These are phyloP conservation scores for Coregonus ussuriensis DNA, from an alignment of 2,797 vertebrate genomes.

Conservation along the genomic window DNA sequence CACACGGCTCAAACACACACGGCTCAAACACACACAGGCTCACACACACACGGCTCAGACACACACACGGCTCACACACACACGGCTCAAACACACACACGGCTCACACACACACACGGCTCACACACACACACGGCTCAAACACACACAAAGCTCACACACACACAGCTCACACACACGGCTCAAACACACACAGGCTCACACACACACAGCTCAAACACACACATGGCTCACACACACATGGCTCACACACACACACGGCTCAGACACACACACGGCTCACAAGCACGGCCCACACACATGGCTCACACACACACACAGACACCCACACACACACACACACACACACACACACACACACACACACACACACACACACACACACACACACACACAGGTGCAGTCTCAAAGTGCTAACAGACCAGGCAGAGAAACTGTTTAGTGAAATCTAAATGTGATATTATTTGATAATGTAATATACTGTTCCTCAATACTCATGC, in stretches of 20 bases:
- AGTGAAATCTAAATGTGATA: slow-evolving; percentile 35
- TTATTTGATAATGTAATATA: slow-evolving; percentile 52
- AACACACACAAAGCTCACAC: slow-evolving; percentile 9
- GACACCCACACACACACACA: slow-evolving; percentile 20
- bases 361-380: slow-evolving; percentile 11
- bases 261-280: slow-evolving; percentile 32
- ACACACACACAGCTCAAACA: too few relatives aligned
- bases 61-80: too few relatives aligned
- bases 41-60: neutral
- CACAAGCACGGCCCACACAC: neutral
- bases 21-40: neutral
- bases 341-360: slow-evolving; percentile 13
- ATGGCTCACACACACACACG: neutral
- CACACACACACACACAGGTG: slow-evolving; percentile 21
- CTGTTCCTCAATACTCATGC: slow-evolving; percentile 32
- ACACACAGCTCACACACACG: neutral
- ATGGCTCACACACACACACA: slow-evolving; percentile 10
- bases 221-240: too few relatives aligned
- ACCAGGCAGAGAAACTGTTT: neutral
- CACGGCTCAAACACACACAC: too few relatives aligned
- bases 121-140: too few relatives aligned
- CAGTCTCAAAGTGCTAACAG: slow-evolving; percentile 28
- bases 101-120: too few relatives aligned
- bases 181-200: too few relatives aligned
- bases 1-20: slow-evolving; percentile 8